These are phyloP conservation scores for Drosophila watanabei DNA, from an alignment of 1,140 invertebrate species.

Conservation along the genomic window DNA sequence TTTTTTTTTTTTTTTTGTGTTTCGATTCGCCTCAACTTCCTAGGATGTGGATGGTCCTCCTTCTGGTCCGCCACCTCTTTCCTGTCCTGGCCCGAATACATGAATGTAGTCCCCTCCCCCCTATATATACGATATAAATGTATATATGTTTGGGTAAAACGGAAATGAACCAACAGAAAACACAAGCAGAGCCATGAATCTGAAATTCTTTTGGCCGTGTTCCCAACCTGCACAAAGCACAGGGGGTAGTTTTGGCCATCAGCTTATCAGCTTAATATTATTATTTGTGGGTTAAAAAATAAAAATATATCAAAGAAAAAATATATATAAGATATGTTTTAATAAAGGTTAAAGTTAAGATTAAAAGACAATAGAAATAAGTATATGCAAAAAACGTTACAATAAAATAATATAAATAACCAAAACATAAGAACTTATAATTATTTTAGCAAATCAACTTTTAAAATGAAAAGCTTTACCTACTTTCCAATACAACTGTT, in stretches of 20 bases:
- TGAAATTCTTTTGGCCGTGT: conserved; percentile 67
- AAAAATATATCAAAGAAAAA: neutral
- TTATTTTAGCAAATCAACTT: neutral
- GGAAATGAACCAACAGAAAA: conserved; percentile 78
- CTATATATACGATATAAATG: neutral
- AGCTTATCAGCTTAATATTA: neutral
- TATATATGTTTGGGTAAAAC: conserved; percentile 49
- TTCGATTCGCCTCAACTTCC: conserved; percentile 34
- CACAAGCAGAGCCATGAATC: conserved; percentile 73
- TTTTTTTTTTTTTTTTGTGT: too few species aligned
- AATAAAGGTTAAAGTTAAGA: too few species aligned
- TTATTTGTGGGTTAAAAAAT: neutral
- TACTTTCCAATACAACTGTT: neutral
- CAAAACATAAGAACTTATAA: too few species aligned
- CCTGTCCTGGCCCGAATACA: neutral
- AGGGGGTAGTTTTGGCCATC: neutral
- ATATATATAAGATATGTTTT: too few species aligned
- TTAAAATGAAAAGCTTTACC: neutral
- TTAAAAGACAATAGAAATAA: neutral
- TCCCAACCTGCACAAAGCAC: neutral
- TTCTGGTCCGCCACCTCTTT: conserved; percentile 2
- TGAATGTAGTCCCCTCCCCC: neutral
- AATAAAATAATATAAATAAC: neutral
- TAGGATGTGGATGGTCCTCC: conserved; percentile 41
- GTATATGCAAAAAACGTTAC: neutral